Conservation (phyloP, 1,140 invertebrate species). For the Drosophila arawakana region DNA sequence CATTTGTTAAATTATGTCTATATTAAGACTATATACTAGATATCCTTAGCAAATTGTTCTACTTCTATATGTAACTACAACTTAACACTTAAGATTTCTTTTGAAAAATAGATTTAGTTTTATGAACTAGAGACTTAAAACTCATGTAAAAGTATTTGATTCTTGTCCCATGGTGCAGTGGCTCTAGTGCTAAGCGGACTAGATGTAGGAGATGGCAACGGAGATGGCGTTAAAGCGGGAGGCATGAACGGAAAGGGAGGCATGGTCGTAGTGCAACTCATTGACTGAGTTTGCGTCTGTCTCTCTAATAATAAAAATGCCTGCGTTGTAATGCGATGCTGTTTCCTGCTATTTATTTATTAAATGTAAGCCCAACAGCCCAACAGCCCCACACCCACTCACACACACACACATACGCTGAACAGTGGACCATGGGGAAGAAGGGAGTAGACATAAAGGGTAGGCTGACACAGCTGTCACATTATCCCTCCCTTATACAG, state of each 20-base stretch:
- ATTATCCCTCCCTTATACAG: slow-evolving; percentile 53
- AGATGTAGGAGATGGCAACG: slow-evolving; percentile 2
- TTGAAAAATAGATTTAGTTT: no score
- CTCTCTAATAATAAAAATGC: slow-evolving; percentile 60
- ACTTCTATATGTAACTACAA: no score
- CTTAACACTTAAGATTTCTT: no score
- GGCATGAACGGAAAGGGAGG: background rate
- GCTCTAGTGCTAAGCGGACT: background rate
- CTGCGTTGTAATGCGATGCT: slow-evolving; percentile 48
- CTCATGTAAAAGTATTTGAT: no score
- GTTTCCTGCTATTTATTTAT: slow-evolving; percentile 78
- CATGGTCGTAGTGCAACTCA: slow-evolving; percentile 7
- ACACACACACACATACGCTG: slow-evolving; percentile 34
- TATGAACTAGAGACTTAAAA: no score
- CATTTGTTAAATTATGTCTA: no score
- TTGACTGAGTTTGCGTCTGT: slow-evolving; percentile 19
- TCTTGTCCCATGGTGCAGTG: no score
- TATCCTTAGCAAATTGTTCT: no score
- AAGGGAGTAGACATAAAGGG: slow-evolving; percentile 30
- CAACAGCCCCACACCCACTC: background rate
- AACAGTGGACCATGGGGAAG: slow-evolving; percentile 1
- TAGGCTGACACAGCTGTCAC: slow-evolving; percentile 79
- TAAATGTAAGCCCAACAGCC: slow-evolving; percentile 55
- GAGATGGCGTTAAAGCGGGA: background rate
- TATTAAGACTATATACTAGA: no score